Conservation (phyloP, 1,140 invertebrate species). For the Halyomorpha halys region DNA sequence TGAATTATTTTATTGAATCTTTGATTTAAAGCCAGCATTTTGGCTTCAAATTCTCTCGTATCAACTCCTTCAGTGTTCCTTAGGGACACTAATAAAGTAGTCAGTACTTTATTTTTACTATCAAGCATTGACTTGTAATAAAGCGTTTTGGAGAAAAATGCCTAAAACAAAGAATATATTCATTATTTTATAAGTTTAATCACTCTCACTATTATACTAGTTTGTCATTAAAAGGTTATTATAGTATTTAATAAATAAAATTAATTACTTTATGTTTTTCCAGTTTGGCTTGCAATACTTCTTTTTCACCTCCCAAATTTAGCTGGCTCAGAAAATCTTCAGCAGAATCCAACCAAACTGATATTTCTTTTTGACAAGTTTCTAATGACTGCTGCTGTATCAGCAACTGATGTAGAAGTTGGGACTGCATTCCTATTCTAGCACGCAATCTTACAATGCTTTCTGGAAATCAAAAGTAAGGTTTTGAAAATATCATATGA, state of each 20-base stretch:
- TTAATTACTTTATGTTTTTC: slow-evolving; percentile 60
- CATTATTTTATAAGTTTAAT: not conserved
- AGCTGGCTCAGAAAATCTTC: slow-evolving; percentile 56
- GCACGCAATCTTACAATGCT: slow-evolving; percentile 69
- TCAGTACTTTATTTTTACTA: slow-evolving; percentile 88
- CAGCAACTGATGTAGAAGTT: slow-evolving; percentile 69
- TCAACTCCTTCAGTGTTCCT: slow-evolving; percentile 60
- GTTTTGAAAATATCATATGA: too few relatives aligned
- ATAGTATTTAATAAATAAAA: not conserved
- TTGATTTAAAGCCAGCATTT: slow-evolving; percentile 70
- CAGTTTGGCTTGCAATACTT: slow-evolving; percentile 59
- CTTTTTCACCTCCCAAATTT: slow-evolving; percentile 55
- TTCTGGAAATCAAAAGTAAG: slow-evolving; percentile 41
- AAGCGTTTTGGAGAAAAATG: slow-evolving; percentile 74
- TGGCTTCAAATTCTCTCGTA: slow-evolving; percentile 37
- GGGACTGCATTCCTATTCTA: slow-evolving; percentile 64
- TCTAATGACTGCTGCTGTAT: slow-evolving; percentile 86
- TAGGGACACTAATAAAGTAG: slow-evolving; percentile 69
- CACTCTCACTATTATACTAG: not conserved
- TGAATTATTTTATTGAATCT: slow-evolving; percentile 64
- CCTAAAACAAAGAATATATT: slow-evolving; percentile 34
- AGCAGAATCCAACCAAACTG: slow-evolving; percentile 72
- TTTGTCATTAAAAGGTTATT: not conserved
- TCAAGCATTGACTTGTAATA: slow-evolving; percentile 90
- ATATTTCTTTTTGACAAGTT: slow-evolving; percentile 72